Evolutionary conservation across 2,888 invertebrate genomes (phyloP), one percentile per base, ranked within the genome.

Genomic region (Molanna angustata): DNA sequence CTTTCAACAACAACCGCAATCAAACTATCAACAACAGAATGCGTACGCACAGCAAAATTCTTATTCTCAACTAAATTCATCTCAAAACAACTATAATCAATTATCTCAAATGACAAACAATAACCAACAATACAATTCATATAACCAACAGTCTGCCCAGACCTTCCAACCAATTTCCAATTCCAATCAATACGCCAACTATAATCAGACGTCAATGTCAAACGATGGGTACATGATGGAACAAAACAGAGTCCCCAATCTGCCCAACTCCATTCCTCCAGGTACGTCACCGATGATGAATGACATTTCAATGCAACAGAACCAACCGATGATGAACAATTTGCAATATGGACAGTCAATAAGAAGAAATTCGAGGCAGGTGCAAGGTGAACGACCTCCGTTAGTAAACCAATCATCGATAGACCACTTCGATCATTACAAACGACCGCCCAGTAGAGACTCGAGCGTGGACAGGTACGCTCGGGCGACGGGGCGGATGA

Each of bases 371-470:
- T 58, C 59, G 17, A 52, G 58, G 47, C 60, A 56, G 50, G 59
- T 54, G 52, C 60, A 48, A 46, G 60, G 49, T 47, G 57, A 56
- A 52, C 56, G 60, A 64, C 81, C 78, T 56, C 74, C 71, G 60
- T 67, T 71, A 66, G 60, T 72, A 20, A 69, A 57, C 66, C 80
- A 86, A 73, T 80, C 88, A 9, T 88, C 90, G 62, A 90, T 90
- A 66, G 93, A 94, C 70, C 90, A 92, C 66, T 92, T 94, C 68
- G 95, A 95, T 71, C 95, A 96, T 68, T 96, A 96, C 71, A 91
- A 92, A 71, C 80, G 90, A 68, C 91, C 93, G 47, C 91, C 92
- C 1, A 92, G 92, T 74, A 79, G 92, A 66, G 91, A 92, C 68
- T 85, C 88, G 56, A 91, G 91, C 62, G 88, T 90, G 40, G 92